Evolutionary conservation across 1,140 invertebrate genomes (phyloP), one percentile per base, ranked within the genome.

Genomic region (Medauroidea extradentata): DNA sequence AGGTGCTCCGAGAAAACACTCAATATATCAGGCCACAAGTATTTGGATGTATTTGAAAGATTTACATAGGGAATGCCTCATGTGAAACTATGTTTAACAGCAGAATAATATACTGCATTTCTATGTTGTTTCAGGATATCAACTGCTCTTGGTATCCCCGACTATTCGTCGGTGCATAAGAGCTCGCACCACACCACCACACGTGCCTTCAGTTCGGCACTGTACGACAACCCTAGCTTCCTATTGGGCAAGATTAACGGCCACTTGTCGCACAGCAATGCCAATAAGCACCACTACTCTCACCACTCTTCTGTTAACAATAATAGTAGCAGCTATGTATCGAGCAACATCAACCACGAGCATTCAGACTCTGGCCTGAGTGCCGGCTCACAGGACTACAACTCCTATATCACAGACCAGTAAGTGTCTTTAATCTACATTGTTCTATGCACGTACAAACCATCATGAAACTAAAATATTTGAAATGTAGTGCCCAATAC

Each of bases 351-450:
- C 44, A 53, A 41, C 50, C 67, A 68, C 49, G 66, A 69, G 44
- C 65, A 69, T 38, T 64, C 62, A 24, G 67, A 69, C 46, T 69
- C 67, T n/a, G 67, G 67, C 9, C 52, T 69, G n/a, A 66, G 67
- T 25, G 65, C 67, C 2, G 67, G 67, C 53, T 62, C 63, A 34
- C 66, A 67, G 24, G 67, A 69, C 41, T 69, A 69, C n/a, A 57
- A 19, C 24, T 41, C 44, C 27, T 34, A 57, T 19, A 29, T 18
- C n/a, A 24, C 24, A 19, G 41, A 54, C 16, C 38, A 41, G 53
- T 54, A 5, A 54, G 53, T 51, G 25, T 41, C n/a, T n/a, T n/a
- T n/a, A n/a, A n/a, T n/a, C n/a, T n/a, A n/a, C n/a, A n/a, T n/a
- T n/a, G n/a, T n/a, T n/a, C n/a, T n/a, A n/a, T n/a, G n/a, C n/a